These are phyloP conservation scores for Drosophila formosana DNA, from an alignment of 2,888 invertebrate species.

Conservation along the genomic window DNA sequence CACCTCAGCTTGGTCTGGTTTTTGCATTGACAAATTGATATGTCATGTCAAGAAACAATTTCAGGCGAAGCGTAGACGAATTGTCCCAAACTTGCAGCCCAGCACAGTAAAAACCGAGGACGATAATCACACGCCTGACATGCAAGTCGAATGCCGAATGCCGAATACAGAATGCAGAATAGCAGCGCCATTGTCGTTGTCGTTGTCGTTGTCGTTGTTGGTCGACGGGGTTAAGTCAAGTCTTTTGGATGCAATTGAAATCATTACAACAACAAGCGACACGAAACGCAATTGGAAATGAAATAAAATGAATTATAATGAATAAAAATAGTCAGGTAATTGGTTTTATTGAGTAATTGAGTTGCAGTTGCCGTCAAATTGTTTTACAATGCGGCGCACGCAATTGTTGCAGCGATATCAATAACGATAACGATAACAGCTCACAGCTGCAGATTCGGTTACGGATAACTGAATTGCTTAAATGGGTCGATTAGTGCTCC, in stretches of 20 bases:
- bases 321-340: constrained; percentile 81
- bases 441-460: background rate
- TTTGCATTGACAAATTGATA: constrained; percentile 83
- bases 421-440: constrained; percentile 24
- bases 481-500: background rate
- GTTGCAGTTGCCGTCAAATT: constrained; percentile 76
- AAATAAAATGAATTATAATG: constrained; percentile 81
- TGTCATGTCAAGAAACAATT: constrained; percentile 85
- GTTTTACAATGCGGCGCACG: constrained; percentile 74
- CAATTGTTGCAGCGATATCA: constrained; percentile 32
- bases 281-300: constrained; percentile 80
- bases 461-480: background rate
- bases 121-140: constrained; percentile 78
- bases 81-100: constrained; percentile 27
- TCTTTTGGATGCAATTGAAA: constrained; percentile 71
- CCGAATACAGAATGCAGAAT: background rate
- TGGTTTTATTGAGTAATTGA: constrained; percentile 82
- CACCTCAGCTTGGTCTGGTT: constrained; percentile 52
- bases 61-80: constrained; percentile 69
- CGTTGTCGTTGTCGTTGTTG: background rate
- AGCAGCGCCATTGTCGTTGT: constrained; percentile 11
- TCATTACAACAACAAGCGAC: constrained; percentile 77
- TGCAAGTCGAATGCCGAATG: constrained; percentile 46
- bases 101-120: constrained; percentile 36
- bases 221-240: constrained; percentile 43